These are phyloP conservation scores for Cryptoleucopteryx plumbea DNA, from an alignment of 2,113 vertebrate species.

Conservation along the genomic window DNA sequence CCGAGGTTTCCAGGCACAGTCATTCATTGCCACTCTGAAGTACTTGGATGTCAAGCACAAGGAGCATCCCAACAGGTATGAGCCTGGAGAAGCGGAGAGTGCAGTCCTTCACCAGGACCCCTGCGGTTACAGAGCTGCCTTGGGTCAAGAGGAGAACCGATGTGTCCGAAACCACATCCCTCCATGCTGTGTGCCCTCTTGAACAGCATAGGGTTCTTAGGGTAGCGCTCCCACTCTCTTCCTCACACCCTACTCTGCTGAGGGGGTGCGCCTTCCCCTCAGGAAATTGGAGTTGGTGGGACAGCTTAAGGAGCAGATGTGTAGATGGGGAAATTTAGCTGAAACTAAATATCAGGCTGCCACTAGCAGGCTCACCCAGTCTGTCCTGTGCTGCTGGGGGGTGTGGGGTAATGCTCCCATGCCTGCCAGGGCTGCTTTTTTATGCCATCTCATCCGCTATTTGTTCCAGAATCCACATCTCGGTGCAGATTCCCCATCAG, in stretches of 20 bases:
- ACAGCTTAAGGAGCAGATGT: not conserved
- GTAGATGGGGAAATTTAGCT: not conserved
- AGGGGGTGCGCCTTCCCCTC: not conserved
- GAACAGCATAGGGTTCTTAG: accelerated
- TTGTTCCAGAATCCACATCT: conserved; percentile 91
- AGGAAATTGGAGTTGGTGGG: not conserved
- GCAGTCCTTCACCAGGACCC: not conserved
- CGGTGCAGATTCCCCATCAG: conserved; percentile 97
- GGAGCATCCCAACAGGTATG: conserved; percentile 93
- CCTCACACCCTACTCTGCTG: accelerated
- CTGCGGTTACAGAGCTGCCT: not conserved
- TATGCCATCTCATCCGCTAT: not conserved
- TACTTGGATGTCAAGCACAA: conserved; percentile 98
- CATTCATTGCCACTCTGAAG: conserved; percentile 92
- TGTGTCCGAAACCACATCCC: not conserved
- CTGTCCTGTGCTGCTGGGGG: not conserved
- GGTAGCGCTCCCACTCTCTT: not conserved
- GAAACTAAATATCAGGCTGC: not conserved
- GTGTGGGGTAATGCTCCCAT: accelerated
- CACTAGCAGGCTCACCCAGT: not conserved
- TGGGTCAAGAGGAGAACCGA: accelerated
- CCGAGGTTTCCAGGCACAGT: conserved; percentile 95
- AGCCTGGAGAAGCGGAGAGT: not conserved
- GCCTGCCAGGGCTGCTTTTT: not conserved
- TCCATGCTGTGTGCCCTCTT: accelerated